Base-by-base conservation (phyloP, 30 jellyfish, hydroid and myxozoan species). In the Mastigias papua region DNA sequence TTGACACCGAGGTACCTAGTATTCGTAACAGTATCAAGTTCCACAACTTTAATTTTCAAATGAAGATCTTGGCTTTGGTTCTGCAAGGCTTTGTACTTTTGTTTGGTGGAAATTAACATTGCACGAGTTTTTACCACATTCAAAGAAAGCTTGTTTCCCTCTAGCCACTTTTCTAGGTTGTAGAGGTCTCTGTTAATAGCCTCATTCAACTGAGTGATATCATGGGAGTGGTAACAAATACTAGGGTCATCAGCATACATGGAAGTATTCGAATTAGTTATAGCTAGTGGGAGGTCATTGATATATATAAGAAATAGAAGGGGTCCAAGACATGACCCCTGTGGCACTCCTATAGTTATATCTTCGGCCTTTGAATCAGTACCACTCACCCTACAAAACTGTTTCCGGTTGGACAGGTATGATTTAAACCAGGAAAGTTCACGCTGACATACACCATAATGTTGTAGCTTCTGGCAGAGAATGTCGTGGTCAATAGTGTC, bases 271-370 rank as follows among this genome's bases (percentile, higher is more conserved):
- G 87, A 37, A 37, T 76, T 26, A 35, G 25, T 77, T 10, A 76
- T 74, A 37, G 87, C 87, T 28, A 16, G 17, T 28, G 87, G 87
- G 80, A 76, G 87, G 32, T 76, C 87, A 76, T 76, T 48, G 78
- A 76, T 57, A 28, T 76, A 76, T 20, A 76, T 76, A 9, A 50
- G 87, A 49, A 76, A 76, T n/a, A 42, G 48, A 48, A 76, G 75
- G 26, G 89, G 89, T 30, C 89, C 89, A 28, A 78, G 65, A 58
- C 80, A 78, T 54, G 89, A 78, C 11, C 89, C 89, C 61, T 54
- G 89, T 5, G 68, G 81, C 30, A 58, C 89, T 27, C 89, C 66
- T 48, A 51, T 29, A 21, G 27, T 22, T 25, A 78, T 78, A 20
- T 78, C 89, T 5, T 33, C 65, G 4, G 31, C 32, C 34, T 51